A percentile compares a stretch with the other conserved stretches of the same genome.
Evolutionary conservation across 2,888 invertebrate genomes (phyloP).

Genomic region (Nomada goodeniana): DNA sequence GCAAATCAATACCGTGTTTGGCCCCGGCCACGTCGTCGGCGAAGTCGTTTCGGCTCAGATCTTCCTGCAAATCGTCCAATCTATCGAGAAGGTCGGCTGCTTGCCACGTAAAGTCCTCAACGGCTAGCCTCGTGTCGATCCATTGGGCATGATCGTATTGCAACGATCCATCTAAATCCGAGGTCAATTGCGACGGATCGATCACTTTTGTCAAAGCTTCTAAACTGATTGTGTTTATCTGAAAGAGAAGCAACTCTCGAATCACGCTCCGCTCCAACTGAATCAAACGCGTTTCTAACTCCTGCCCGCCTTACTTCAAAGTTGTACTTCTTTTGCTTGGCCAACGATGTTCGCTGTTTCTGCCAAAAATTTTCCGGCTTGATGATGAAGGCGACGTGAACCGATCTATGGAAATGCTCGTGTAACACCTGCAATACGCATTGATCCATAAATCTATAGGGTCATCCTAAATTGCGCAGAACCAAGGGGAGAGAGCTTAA

Average conservation of each 20-base stretch:
- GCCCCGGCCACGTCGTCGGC: constrained; percentile 97
- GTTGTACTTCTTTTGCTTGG: constrained; percentile 99
- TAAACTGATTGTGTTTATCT: constrained; percentile 98
- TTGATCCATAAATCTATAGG: background rate
- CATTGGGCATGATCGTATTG: constrained; percentile 98
- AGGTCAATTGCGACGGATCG: constrained; percentile 95
- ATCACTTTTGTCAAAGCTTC: constrained; percentile 97
- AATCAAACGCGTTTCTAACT: too few species aligned
- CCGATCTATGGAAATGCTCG: constrained; percentile 97
- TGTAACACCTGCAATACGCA: constrained; percentile 88
- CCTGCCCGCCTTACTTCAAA: constrained; percentile 91
- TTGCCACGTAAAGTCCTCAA: constrained; percentile 98
- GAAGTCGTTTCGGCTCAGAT: constrained; percentile 96
- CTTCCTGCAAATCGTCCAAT: constrained; percentile 96
- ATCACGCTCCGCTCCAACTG: background rate
- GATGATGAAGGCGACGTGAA: constrained; percentile 98
- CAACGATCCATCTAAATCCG: constrained; percentile 96
- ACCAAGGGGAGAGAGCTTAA: too few species aligned
- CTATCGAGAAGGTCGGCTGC: constrained; percentile 96
- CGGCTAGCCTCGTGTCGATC: constrained; percentile 97
- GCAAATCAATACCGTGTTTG: constrained; percentile 95
- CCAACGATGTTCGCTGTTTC: constrained; percentile 98
- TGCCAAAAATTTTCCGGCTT: constrained; percentile 99
- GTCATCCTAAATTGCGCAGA: too few species aligned
- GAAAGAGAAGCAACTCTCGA: constrained; percentile 67